Percentiles rank a stretch among this genome's conserved stretches.
phyloP scores from a whole-genome alignment of 1,140 invertebrate genomes.

The Sycobia sp. region DNA sequence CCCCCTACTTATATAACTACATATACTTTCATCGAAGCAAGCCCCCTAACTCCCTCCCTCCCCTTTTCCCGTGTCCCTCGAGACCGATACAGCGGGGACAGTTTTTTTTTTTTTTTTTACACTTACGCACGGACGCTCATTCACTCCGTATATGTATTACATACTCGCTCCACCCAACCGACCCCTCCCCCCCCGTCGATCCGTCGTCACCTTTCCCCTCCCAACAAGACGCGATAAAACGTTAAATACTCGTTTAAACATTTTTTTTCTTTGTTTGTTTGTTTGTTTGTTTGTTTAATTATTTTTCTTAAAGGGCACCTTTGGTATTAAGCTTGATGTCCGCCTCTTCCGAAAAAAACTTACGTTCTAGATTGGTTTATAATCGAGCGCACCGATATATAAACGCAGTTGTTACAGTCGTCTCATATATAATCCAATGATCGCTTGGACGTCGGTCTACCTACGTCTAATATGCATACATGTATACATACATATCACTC shows the following conservation, averaged over 20 bases:
- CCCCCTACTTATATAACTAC: slow-evolving; percentile 22
- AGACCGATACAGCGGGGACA: slow-evolving; percentile 41
- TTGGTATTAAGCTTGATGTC: slow-evolving; percentile 64
- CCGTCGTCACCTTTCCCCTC: slow-evolving; percentile 10
- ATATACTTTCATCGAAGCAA: slow-evolving; percentile 13
- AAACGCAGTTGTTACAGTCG: too few species aligned
- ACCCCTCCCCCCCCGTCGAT: background rate
- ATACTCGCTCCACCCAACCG: background rate
- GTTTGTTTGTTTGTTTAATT: slow-evolving; percentile 34
- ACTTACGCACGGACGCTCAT: slow-evolving; percentile 37
- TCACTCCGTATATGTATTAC: slow-evolving; percentile 18
- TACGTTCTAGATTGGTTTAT: too few species aligned
- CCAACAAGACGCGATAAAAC: slow-evolving; percentile 59
- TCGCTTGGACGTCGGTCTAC: too few species aligned
- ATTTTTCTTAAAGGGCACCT: slow-evolving; percentile 61
- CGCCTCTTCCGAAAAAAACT: too few species aligned
- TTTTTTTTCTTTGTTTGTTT: too few species aligned
- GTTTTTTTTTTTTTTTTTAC: too few species aligned
- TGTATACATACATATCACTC: too few species aligned
- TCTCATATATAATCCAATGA: too few species aligned
- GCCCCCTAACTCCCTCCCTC: slow-evolving; percentile 6
- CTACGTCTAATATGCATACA: too few species aligned
- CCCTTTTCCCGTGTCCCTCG: too few species aligned
- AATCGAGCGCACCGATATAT: too few species aligned
- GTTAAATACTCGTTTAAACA: slow-evolving; percentile 62